Evolutionary conservation across 2,113 vertebrate genomes (phyloP).

Genomic region (Hydrochoerus hydrochaeris): DNA sequence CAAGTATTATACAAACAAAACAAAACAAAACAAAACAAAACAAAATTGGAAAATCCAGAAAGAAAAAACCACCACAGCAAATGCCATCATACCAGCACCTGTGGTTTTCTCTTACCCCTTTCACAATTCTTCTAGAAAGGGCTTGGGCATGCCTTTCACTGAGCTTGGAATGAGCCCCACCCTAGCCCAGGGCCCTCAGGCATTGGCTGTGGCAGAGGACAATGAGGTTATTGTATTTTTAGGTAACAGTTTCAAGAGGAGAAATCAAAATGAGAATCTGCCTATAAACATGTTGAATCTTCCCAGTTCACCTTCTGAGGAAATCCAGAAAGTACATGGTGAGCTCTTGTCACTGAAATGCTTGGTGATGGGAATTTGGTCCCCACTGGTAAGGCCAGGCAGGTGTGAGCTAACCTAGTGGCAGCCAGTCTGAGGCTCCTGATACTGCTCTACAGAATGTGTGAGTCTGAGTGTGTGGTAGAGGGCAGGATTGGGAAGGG

Average conservation of each 20-base stretch:
- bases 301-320: background rate
- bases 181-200: background rate
- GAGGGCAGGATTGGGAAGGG: background rate
- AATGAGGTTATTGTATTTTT: background rate
- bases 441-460: accelerated
- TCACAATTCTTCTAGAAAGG: background rate
- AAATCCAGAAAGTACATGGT: background rate
- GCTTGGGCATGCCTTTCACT: background rate
- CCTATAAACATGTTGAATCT: background rate
- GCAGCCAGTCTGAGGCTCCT: background rate
- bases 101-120: background rate
- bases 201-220: background rate
- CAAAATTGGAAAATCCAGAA: background rate
- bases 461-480: background rate
- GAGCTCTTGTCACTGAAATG: background rate
- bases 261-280: background rate
- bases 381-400: background rate
- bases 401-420: background rate
- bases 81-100: background rate
- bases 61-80: background rate
- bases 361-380: no score
- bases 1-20: background rate
- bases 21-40: no score
- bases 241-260: background rate
- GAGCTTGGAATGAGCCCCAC: background rate